Conservation (phyloP, 2,797 vertebrate genomes). For the Enteromius treurensis region DNA sequence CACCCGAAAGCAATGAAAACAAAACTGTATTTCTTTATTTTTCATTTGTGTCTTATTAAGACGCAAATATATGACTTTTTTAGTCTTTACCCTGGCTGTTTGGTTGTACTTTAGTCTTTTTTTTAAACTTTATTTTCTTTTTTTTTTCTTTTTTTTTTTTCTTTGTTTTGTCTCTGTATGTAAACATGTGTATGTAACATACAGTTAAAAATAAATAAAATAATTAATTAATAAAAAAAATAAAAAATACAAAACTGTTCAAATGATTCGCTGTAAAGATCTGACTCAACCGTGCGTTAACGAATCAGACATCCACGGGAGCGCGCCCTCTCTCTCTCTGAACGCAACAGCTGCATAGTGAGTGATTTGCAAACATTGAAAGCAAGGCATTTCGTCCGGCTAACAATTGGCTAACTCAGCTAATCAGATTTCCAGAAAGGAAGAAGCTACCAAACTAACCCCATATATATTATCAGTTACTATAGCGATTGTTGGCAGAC, state of each 20-base stretch:
- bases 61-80: not conserved
- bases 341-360: constrained; percentile 80
- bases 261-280: not conserved
- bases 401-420: constrained; percentile 73
- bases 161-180: not conserved
- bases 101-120: no score
- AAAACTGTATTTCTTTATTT: not conserved
- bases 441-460: constrained; percentile 31
- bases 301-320: constrained; percentile 39
- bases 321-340: constrained; percentile 58
- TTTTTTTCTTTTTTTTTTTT: not conserved
- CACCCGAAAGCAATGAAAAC: no score
- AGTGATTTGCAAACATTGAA: constrained; percentile 68
- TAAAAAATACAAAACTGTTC: no score
- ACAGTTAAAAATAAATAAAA: not conserved
- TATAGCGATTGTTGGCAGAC: constrained; percentile 39
- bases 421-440: constrained; percentile 50
- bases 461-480: not conserved
- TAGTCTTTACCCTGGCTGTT: not conserved
- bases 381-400: constrained; percentile 65
- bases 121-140: no score
- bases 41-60: not conserved
- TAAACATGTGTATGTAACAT: not conserved
- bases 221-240: no score
- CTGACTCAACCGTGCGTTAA: not conserved